Evolutionary conservation across 53 echinoderm and acorn worm species (phyloP), one percentile per base, ranked within the genome.

Genomic region (Echinometra lucunter): DNA sequence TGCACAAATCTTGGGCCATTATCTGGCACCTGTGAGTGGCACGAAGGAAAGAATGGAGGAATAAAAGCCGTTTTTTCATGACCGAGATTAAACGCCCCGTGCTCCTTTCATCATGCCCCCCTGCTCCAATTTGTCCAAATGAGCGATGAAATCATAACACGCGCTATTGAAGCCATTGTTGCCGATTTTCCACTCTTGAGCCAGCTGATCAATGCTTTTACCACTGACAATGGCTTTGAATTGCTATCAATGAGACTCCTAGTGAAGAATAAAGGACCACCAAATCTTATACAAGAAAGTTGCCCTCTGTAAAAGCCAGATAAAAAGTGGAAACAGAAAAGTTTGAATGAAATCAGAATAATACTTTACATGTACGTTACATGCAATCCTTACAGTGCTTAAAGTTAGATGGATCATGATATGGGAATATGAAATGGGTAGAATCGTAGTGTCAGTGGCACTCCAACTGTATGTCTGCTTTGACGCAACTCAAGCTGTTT

Each of bases 91-190:
- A 57, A 58, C 35, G 58, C 66, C 58, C 58, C 90, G 27, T 37
- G 58, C 90, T 90, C 37, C 90, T 90, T 63, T 58, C 38, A 57
- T 57, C 0, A 66, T 37, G 40, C 58, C 49, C 53, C 88, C 34
- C 90, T 63, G 90, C 90, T 38, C 90, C 90, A 90, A 90, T 90
- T 90, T 90, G 90, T 90, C 90, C 32, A 90, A 90, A 90, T 90
- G 90, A 90, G 60, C 12, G 90, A 57, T 57, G 90, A 25, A 90
- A 90, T 63, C 58, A 90, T 58, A 90, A 90, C 90, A 90, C 58
- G 34, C 45, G 25, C 10, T 90, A 58, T 63, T 90, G 90, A 57
- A 37, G 90, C 40, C 40, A 58, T 90, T 60, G 90, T 90, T 21
- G 66, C 1, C 60, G 2, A 90, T 37, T 57, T n/a, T n/a, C n/a